These are phyloP conservation scores for Campopleginae sp. DNA, from an alignment of 2,888 invertebrate species.

Conservation along the genomic window DNA sequence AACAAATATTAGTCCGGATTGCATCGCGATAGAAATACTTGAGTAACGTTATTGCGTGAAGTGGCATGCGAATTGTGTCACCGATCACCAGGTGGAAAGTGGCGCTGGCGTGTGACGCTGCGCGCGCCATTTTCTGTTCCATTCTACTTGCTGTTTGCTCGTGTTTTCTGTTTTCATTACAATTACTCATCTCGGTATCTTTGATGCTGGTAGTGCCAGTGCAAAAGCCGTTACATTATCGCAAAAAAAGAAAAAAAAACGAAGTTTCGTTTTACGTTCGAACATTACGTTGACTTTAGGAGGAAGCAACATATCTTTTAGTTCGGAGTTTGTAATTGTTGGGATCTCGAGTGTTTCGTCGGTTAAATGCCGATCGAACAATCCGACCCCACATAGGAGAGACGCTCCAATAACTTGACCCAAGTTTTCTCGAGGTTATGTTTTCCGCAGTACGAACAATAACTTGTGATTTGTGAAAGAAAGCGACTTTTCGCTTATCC, in stretches of 20 bases:
- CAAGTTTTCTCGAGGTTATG: constrained; percentile 40
- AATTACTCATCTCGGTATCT: background rate
- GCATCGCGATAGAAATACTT: background rate
- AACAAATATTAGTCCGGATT: background rate
- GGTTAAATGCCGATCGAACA: constrained; percentile 11
- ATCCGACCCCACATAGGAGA: background rate
- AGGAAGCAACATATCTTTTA: background rate
- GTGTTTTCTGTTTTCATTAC: constrained; percentile 17
- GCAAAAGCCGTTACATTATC: constrained; percentile 9
- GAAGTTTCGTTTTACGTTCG: background rate
- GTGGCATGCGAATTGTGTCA: constrained; percentile 12
- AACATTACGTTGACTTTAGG: background rate
- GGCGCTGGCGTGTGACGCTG: constrained; percentile 8
- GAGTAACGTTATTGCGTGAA: background rate
- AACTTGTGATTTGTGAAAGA: background rate
- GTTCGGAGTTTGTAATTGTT: background rate
- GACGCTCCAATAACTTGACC: background rate
- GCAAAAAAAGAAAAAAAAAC: constrained; percentile 9
- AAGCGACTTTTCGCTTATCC: background rate
- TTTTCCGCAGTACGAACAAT: constrained; percentile 4
- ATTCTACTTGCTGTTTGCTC: background rate
- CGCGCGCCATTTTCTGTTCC: constrained; percentile 9
- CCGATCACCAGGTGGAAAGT: constrained; percentile 20
- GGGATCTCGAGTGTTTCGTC: background rate
- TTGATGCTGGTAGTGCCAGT: constrained; percentile 12